Base-by-base conservation (phyloP, 2,113 vertebrate species). In the Chlorocebus sabaeus region DNA sequence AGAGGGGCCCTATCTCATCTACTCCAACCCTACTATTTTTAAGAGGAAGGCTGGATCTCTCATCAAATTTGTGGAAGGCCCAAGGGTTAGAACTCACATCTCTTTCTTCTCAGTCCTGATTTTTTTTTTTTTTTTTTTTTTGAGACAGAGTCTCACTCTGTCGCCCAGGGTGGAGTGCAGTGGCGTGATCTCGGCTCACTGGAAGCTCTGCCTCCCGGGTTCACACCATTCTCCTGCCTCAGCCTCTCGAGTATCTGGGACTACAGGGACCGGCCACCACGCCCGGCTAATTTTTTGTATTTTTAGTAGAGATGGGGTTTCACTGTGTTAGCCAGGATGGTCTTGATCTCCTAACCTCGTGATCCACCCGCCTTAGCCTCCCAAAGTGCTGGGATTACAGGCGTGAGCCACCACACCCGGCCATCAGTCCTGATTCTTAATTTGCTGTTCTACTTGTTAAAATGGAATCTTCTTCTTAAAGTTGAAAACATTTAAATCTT, bases 401-500 rank as follows among this genome's bases (percentile, higher is more conserved):
- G 52, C 18, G 6, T 55, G 52, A 55, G 17, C 52, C 52, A 55
- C 52, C 0, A 0, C 18, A 17, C 18, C 52, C 2, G 0, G 6
- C 18, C 18, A 55, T 72, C 89, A 17, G 1, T 87, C 38, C 43
- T 68, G 45, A 50, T 84, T 93, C 84, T 95, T 72, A 68, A 52
- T 68, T 61, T 23, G 25, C 72, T 61, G 2, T 93, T 97, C 22
- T 94, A 1, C 27, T 93, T 61, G 55, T 73, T 59, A 83, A 61
- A 13, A 43, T 81, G 14, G 32, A 86, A 25, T 30, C 12, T 45
- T 82, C 45, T 87, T 45, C 35, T 6, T 40, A 78, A 67, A 22
- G 6, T 17, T 80, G 76, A 43, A 50, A 55, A 43, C 11, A 9
- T 16, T 52, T 43, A 30, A 18, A 9, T 25, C 11, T 35, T 23